Percentiles rank a stretch among this genome's conserved stretches.
Evolutionary conservation across 2,113 vertebrate species (phyloP).

Genomic region (Grantiella picta): DNA sequence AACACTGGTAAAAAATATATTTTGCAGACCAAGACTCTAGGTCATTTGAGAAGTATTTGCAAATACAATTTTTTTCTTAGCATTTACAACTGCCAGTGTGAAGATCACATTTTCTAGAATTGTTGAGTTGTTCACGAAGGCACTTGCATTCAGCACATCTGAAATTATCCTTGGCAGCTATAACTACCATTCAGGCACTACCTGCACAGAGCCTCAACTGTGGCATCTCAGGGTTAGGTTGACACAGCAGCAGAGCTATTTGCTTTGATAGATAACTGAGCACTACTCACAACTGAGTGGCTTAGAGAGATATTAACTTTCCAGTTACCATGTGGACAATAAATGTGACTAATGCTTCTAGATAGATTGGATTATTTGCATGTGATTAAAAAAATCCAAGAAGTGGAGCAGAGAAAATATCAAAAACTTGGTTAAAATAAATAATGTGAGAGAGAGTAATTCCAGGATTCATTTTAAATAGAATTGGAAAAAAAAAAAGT

Average conservation of each 20-base stretch:
- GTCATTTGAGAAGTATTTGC: not conserved
- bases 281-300: not conserved
- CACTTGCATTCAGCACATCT: not conserved
- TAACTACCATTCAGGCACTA: not conserved
- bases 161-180: not conserved
- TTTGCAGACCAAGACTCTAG: not conserved
- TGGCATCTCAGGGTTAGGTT: not conserved
- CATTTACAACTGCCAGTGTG: not conserved
- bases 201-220: not conserved
- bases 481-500: not conserved
- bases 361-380: not conserved
- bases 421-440: not conserved
- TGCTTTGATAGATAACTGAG: not conserved
- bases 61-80: not conserved
- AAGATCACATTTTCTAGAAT: not conserved
- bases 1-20: not conserved
- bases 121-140: not conserved
- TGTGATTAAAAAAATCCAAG: not conserved
- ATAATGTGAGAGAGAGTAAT: not conserved
- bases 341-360: not conserved
- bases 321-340: not conserved
- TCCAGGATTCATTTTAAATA: not conserved
- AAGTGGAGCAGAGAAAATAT: not conserved
- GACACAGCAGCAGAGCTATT: not conserved
- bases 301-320: not conserved